These are phyloP conservation scores for Habroteleia sp. DNA, from an alignment of 2,888 invertebrate genomes.

Conservation along the genomic window DNA sequence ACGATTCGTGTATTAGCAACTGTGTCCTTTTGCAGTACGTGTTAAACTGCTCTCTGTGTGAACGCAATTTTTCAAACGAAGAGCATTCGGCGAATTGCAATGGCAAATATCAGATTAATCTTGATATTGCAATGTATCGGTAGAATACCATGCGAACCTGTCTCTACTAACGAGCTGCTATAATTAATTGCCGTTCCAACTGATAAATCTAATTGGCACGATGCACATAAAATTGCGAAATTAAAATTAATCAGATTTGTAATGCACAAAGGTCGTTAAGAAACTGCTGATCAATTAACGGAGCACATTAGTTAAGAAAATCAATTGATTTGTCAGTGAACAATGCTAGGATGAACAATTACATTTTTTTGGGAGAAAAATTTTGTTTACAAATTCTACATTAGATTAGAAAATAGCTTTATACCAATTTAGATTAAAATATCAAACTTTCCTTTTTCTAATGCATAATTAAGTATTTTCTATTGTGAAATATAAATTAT, in stretches of 20 bases:
- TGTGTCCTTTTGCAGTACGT: slow-evolving; percentile 10
- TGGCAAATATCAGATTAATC: slow-evolving; percentile 54
- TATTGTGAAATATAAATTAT: too few species aligned
- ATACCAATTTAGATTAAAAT: too few species aligned
- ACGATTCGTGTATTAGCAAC: slow-evolving; percentile 11
- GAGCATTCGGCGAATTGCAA: slow-evolving; percentile 22
- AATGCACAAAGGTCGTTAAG: slow-evolving; percentile 24
- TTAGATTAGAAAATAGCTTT: too few species aligned
- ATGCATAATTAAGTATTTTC: too few species aligned
- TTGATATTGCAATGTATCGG: slow-evolving; percentile 50
- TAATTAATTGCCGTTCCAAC: slow-evolving; percentile 55
- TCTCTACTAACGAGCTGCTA: slow-evolving; percentile 54
- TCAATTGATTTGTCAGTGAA: too few species aligned
- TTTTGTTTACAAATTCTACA: too few species aligned
- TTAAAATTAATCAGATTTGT: slow-evolving; percentile 46
- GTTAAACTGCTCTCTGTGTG: slow-evolving; percentile 19
- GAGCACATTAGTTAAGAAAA: not conserved
- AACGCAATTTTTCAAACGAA: slow-evolving; percentile 45
- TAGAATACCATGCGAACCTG: slow-evolving; percentile 51
- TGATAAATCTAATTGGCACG: slow-evolving; percentile 63
- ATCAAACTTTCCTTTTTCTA: too few species aligned
- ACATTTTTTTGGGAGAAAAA: too few species aligned
- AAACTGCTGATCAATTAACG: slow-evolving; percentile 13
- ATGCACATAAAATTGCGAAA: slow-evolving; percentile 54
- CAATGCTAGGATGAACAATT: too few species aligned